Evolutionary conservation across 2,113 vertebrate species (phyloP), one percentile per base, ranked within the genome.

Genomic region (Anser brachyrhynchus): DNA sequence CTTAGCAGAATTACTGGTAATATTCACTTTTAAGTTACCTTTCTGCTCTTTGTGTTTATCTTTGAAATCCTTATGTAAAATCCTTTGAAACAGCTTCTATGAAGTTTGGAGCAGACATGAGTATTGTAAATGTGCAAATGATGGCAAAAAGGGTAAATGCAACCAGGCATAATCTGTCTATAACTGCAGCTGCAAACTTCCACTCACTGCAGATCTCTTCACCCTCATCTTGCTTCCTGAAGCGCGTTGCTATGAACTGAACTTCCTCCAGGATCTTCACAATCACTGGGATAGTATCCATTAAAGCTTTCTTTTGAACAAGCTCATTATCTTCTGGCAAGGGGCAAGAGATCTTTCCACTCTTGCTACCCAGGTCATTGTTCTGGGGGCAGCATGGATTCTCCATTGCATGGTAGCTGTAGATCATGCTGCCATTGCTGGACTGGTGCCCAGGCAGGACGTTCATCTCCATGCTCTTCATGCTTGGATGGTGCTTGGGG

Each of bases 31-130:
- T 64, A 92, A 39, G 72, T 87, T 64, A 67, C 57, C 25, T 54
- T 73, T 35, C 37, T 35, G n/a, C 31, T 49, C 20, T 39, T 21
- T 33, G 3, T 71, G 77, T 80, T 93, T 7, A 11, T 87, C 55
- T 81, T 74, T 33, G 43, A 89, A 88, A 91, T 49, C 10, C 6
- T 98, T 97, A 99, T 84, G 98, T 98, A 95, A 99, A 99, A 97
- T 99, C 98, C 95, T 99, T 99, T 52, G 98, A 98, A 92, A 99
- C 98, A 6, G 99, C 99, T 96, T 99, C 98, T 44, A 99, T 98
- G 95, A 99, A 99, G 95, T 99, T 99, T 37, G 98, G 99, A 54
- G 99, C 99, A 3, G 99, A 98, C 98, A 99, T 98, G 74, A 99
- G 97, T 92, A 99, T 99, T 82, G 98, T 98, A 93, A 99, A 98